phyloP scores from a whole-genome alignment of 2,113 vertebrate genomes.

The Clarias gariepinus region DNA sequence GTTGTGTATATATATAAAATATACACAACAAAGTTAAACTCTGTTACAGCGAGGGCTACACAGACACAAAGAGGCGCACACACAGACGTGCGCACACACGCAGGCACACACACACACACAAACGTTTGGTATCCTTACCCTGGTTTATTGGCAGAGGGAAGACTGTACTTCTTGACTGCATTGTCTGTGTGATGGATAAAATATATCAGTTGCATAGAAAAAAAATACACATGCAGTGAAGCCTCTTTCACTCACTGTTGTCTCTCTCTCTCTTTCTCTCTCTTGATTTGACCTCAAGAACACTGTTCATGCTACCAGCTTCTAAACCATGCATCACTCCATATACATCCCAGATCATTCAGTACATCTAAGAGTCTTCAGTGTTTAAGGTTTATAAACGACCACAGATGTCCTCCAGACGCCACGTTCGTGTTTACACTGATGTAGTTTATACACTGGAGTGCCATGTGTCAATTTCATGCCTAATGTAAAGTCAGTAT shows the following conservation, averaged over 20 bases:
- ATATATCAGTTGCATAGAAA: constrained; percentile 27
- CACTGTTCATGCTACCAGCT: constrained; percentile 36
- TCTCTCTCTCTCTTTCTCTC: constrained; percentile 1
- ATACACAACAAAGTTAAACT: not conserved
- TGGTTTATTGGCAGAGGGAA: constrained; percentile 71
- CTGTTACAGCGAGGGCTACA: not conserved
- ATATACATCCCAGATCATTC: constrained; percentile 46
- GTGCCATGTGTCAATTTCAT: constrained; percentile 33
- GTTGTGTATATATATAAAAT: not conserved
- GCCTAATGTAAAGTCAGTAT: constrained; percentile 39
- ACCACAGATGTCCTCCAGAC: constrained; percentile 26
- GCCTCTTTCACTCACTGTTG: not conserved
- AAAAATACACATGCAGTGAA: constrained; percentile 10
- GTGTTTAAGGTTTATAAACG: constrained; percentile 51
- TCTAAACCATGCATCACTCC: constrained; percentile 8
- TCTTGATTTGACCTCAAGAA: constrained; percentile 5
- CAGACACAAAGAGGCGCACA: not conserved
- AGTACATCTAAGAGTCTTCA: constrained; percentile 26
- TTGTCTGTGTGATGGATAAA: constrained; percentile 69
- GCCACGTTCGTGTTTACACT: constrained; percentile 21
- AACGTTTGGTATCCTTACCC: constrained; percentile 74
- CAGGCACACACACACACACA: no score
- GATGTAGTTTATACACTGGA: constrained; percentile 2
- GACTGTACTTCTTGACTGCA: constrained; percentile 70
- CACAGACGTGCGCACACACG: not conserved